Conservation (phyloP, 2,113 vertebrate genomes). For the Copsychus sechellarum region DNA sequence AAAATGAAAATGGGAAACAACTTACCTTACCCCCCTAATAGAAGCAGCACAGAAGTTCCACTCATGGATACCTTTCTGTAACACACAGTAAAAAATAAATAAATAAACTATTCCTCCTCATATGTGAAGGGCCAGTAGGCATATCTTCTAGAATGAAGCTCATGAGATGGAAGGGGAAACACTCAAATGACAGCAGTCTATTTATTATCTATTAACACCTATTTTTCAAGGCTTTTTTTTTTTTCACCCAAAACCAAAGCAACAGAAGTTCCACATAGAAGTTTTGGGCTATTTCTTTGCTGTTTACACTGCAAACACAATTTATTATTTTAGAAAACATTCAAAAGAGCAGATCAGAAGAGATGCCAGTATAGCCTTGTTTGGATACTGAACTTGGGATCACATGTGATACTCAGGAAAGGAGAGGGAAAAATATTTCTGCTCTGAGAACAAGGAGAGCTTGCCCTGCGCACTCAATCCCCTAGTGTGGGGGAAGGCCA, state of each 20-base stretch:
- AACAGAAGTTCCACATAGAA: neutral
- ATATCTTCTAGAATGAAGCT: neutral
- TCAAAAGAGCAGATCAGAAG: neutral
- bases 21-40: slow-evolving; percentile 87
- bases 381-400: neutral
- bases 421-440: fast-evolving
- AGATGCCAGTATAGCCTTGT: neutral
- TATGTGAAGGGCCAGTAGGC: neutral
- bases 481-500: neutral
- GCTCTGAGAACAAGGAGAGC: neutral
- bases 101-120: neutral
- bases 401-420: neutral
- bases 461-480: neutral
- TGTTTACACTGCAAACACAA: neutral
- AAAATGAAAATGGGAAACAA: neutral
- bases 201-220: neutral
- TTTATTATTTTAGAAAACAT: neutral
- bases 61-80: slow-evolving; percentile 92
- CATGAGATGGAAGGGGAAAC: neutral
- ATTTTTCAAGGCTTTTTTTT: neutral
- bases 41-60: slow-evolving; percentile 94
- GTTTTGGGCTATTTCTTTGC: neutral
- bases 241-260: neutral
- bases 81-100: neutral
- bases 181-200: neutral